phyloP scores from a whole-genome alignment of 2,113 vertebrate genomes.

The Eretmochelys imbricata region DNA sequence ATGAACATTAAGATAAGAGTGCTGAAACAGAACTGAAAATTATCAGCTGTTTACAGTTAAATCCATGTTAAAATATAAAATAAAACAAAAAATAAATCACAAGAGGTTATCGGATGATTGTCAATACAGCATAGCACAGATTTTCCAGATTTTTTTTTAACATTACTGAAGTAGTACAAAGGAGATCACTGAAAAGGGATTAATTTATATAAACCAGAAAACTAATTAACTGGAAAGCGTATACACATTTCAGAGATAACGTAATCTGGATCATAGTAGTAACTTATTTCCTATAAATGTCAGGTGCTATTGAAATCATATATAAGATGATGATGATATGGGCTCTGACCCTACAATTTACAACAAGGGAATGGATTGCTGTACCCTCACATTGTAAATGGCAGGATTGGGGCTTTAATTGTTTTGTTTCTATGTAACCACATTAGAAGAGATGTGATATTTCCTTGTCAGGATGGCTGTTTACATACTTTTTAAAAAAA shows the following conservation, averaged over 20 bases:
- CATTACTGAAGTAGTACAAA: constrained; percentile 39
- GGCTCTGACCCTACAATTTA: not conserved
- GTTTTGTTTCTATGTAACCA: not conserved
- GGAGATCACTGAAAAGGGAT: constrained; percentile 14
- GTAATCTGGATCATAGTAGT: rapidly evolving
- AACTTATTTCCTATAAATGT: not conserved
- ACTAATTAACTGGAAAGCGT: constrained; percentile 21
- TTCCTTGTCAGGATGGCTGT: constrained; percentile 17
- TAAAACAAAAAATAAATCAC: constrained; percentile 59
- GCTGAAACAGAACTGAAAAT: not conserved
- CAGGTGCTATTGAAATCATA: not conserved
- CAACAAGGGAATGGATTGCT: not conserved
- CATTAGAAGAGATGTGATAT: not conserved
- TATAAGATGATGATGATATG: not conserved
- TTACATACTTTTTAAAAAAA: not conserved
- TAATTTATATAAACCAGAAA: not conserved
- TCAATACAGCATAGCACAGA: constrained; percentile 68
- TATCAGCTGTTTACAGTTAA: not conserved
- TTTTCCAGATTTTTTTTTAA: constrained; percentile 37
- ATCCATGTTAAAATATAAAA: constrained; percentile 71
- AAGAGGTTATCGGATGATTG: constrained; percentile 73
- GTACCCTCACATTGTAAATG: not conserved
- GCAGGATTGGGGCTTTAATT: not conserved
- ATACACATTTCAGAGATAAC: not conserved
- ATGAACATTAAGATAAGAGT: not conserved